These are phyloP conservation scores for Salvelinus namaycush DNA, from an alignment of 2,113 vertebrate species.

Conservation along the genomic window DNA sequence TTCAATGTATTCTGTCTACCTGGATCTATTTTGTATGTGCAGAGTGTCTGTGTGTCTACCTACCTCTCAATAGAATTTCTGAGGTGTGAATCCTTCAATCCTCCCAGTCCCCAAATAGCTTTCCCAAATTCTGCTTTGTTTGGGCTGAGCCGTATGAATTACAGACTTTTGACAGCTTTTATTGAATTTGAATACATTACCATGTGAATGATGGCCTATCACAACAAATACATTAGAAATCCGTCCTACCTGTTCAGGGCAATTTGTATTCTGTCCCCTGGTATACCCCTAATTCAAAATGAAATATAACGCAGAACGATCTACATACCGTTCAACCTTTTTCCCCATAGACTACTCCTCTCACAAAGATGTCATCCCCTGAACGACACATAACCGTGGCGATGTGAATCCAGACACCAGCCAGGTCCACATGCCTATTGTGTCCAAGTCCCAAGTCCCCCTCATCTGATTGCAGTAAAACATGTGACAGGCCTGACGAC, in stretches of 20 bases:
- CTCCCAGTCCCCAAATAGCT: slow-evolving; percentile 28
- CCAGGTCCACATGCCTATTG: background rate
- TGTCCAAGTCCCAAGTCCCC: background rate
- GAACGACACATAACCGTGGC: background rate
- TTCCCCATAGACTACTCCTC: no score
- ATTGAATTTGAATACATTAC: slow-evolving; percentile 58
- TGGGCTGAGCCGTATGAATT: slow-evolving; percentile 29
- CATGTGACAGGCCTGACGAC: background rate
- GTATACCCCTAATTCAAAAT: no score
- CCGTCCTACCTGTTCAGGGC: no score
- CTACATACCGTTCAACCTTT: no score
- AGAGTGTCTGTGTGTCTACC: background rate
- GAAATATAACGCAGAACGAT: no score
- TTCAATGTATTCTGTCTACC: background rate
- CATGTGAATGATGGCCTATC: slow-evolving; percentile 34
- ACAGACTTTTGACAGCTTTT: slow-evolving; percentile 42
- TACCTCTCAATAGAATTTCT: background rate
- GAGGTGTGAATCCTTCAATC: background rate
- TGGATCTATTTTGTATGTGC: background rate
- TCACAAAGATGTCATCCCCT: background rate
- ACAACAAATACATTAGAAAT: background rate
- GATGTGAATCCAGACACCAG: background rate
- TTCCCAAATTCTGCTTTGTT: slow-evolving; percentile 42
- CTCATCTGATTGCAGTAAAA: background rate
- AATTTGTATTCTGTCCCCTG: no score